A percentile compares a stretch with the other conserved stretches of the same genome.
phyloP scores from a whole-genome alignment of 2,888 invertebrate species.

The Syrphus vitripennis region DNA sequence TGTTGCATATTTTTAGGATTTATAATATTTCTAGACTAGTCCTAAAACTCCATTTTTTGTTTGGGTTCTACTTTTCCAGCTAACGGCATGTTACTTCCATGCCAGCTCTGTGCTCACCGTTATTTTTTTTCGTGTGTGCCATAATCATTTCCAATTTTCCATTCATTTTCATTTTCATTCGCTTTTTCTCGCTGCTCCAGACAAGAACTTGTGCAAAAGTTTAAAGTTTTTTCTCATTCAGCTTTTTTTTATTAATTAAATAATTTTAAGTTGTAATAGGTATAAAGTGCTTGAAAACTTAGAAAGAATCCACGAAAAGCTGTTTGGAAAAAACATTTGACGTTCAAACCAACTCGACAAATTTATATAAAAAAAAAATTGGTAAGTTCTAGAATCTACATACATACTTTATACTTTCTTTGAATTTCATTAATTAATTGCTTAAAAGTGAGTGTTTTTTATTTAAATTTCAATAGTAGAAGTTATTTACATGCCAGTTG shows the following conservation, averaged over 20 bases:
- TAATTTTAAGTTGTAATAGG: no score
- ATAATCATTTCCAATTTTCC: not conserved
- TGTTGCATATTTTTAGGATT: not conserved
- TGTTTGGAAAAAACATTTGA: no score
- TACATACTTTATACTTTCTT: no score
- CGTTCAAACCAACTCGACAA: no score
- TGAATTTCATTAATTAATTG: no score
- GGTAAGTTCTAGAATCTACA: no score
- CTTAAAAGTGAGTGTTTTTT: no score
- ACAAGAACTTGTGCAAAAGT: not conserved
- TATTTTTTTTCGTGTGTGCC: not conserved
- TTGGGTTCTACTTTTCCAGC: not conserved
- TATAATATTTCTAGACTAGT: not conserved
- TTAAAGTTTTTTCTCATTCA: not conserved
- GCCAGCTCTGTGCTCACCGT: not conserved
- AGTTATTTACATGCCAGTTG: no score
- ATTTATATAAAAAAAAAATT: no score
- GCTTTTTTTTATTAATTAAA: not conserved
- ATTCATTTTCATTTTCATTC: not conserved
- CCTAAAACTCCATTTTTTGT: not conserved
- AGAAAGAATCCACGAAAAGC: no score
- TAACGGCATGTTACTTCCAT: not conserved
- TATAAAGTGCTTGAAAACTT: no score
- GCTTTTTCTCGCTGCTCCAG: not conserved
- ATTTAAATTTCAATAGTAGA: no score